phyloP scores from a whole-genome alignment of 1,140 invertebrate species.

The Sinonovacula constricta region DNA sequence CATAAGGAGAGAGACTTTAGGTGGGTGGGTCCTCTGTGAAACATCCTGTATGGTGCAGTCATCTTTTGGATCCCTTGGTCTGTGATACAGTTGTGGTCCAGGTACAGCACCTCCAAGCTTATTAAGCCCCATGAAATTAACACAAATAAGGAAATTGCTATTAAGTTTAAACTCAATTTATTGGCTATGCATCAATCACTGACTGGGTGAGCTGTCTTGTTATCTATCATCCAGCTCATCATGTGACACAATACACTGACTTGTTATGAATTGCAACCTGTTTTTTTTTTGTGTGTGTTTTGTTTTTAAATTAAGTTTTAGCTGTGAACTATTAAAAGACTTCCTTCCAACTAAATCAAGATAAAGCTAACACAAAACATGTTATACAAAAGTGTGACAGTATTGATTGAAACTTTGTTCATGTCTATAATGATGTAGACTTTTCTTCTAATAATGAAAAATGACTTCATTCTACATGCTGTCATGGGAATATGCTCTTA shows the following conservation, averaged over 20 bases:
- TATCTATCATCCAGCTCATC: not conserved
- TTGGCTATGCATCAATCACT: not conserved
- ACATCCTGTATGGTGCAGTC: conserved; percentile 56
- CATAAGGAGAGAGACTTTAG: conserved; percentile 47
- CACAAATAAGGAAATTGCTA: not conserved
- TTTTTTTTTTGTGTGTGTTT: not conserved
- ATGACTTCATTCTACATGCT: no score
- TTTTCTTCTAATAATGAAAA: no score
- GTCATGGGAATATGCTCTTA: no score
- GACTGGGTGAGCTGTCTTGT: not conserved
- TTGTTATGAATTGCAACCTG: not conserved
- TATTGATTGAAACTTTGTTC: no score
- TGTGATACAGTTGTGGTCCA: conserved; percentile 48
- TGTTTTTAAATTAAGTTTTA: not conserved
- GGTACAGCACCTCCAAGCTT: conserved; percentile 38
- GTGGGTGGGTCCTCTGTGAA: conserved; percentile 38
- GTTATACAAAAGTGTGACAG: no score
- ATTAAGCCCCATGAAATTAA: no score
- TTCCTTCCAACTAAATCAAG: no score
- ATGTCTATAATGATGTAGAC: no score
- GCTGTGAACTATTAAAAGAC: no score
- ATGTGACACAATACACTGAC: not conserved
- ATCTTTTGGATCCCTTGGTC: conserved; percentile 53
- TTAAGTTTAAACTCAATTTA: not conserved
- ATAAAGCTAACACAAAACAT: no score